These are phyloP conservation scores for Syngnathoides biaculeatus DNA, from an alignment of 2,113 vertebrate genomes.

Conservation along the genomic window DNA sequence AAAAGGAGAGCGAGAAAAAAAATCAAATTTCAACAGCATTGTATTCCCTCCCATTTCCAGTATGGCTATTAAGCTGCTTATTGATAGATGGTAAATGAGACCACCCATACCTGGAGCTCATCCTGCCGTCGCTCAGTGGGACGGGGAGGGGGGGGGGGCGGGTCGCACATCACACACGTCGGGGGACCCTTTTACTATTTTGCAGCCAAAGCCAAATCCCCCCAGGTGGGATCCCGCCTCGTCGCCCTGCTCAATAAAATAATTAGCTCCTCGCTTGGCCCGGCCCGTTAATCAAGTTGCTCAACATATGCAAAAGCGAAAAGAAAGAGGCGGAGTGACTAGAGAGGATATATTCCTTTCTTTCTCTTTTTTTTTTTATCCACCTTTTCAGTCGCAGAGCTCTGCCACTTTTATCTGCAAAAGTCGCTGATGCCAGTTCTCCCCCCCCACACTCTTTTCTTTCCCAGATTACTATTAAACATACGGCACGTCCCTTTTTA, in stretches of 20 bases:
- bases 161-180: slow-evolving; percentile 46
- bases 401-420: slow-evolving; percentile 70
- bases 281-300: slow-evolving; percentile 74
- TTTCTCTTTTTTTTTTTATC: slow-evolving; percentile 67
- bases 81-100: slow-evolving; percentile 78
- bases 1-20: slow-evolving; percentile 28
- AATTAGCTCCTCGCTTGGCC: slow-evolving; percentile 75
- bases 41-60: slow-evolving; percentile 75
- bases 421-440: slow-evolving; percentile 72
- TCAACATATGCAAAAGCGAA: slow-evolving; percentile 71
- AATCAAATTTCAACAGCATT: slow-evolving; percentile 76
- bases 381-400: slow-evolving; percentile 56
- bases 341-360: slow-evolving; percentile 53
- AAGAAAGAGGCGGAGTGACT: slow-evolving; percentile 18
- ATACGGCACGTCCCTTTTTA: slow-evolving; percentile 67
- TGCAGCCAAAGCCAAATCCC: slow-evolving; percentile 74
- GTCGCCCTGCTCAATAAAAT: slow-evolving; percentile 76
- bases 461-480: slow-evolving; percentile 62
- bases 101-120: slow-evolving; percentile 77
- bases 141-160: slow-evolving; percentile 40
- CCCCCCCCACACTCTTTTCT: slow-evolving; percentile 25
- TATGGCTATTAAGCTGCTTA: slow-evolving; percentile 76
- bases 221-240: slow-evolving; percentile 69
- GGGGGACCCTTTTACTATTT: slow-evolving; percentile 61
- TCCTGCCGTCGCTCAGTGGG: slow-evolving; percentile 61